phyloP scores from a whole-genome alignment of 2,797 vertebrate species.

The Margarornis squamiger region DNA sequence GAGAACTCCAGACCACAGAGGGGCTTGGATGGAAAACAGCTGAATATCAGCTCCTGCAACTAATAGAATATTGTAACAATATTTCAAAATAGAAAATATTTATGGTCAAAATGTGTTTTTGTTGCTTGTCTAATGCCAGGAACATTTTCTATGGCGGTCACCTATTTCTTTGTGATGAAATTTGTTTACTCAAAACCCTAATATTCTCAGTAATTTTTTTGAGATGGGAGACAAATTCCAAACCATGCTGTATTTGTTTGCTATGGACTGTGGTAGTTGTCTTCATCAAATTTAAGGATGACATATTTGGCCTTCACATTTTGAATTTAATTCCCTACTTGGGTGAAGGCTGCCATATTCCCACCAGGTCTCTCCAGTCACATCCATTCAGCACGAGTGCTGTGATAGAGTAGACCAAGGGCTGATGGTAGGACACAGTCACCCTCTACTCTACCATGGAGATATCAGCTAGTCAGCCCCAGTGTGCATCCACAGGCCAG shows the following conservation, averaged over 20 bases:
- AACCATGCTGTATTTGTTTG: neutral
- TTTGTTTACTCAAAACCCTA: neutral
- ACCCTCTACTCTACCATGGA: neutral
- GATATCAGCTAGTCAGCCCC: neutral
- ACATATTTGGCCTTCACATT: neutral
- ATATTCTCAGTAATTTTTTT: neutral
- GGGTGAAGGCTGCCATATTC: neutral
- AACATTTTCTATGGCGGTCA: neutral
- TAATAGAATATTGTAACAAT: neutral
- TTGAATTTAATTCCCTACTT: neutral
- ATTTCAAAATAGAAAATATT: constrained; percentile 55
- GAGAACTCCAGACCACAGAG: constrained; percentile 8
- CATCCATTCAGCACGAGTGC: neutral
- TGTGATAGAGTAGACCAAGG: neutral
- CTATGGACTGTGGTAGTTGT: neutral
- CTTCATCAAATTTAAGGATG: neutral
- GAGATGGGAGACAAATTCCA: neutral
- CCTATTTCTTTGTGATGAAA: neutral
- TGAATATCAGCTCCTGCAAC: neutral
- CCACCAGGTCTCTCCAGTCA: neutral
- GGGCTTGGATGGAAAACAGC: neutral
- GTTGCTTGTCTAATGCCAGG: neutral
- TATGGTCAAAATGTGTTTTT: constrained; percentile 35
- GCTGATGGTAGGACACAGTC: neutral
- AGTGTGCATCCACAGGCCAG: neutral